A percentile compares a stretch with the other conserved stretches of the same genome.
Evolutionary conservation across 2,113 vertebrate species (phyloP).

Genomic region (Vimba vimba): DNA sequence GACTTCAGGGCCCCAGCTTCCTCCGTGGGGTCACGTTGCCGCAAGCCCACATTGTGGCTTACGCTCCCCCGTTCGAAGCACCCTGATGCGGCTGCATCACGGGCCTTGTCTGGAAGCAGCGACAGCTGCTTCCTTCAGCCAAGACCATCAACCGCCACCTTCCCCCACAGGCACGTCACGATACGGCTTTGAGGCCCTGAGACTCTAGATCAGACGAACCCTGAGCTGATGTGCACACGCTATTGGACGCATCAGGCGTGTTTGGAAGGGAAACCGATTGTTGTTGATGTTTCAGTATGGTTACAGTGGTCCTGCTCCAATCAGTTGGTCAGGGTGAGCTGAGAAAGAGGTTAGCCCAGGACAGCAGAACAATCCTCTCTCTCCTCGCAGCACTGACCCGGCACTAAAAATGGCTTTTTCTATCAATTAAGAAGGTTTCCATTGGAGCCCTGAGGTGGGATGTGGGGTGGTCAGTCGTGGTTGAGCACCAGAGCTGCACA

Average conservation of each 20-base stretch:
- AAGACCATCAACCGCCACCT: conserved; percentile 50
- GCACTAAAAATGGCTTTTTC: conserved; percentile 35
- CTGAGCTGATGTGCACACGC: conserved; percentile 11
- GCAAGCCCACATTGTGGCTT: conserved; percentile 47
- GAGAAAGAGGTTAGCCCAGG: conserved; percentile 38
- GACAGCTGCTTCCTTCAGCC: conserved; percentile 27
- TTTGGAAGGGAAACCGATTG: conserved; percentile 39
- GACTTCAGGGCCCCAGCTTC: conserved; percentile 44
- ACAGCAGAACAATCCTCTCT: conserved; percentile 33
- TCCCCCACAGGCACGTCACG: conserved; percentile 42
- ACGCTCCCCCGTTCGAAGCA: conserved; percentile 10
- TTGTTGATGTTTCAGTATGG: conserved; percentile 30
- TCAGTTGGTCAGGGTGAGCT: conserved; percentile 23
- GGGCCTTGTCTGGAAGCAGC: conserved; percentile 38
- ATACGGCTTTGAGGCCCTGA: conserved; percentile 34
- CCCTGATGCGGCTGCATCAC: conserved; percentile 34
- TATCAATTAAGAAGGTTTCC: conserved; percentile 50
- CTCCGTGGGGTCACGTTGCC: conserved; percentile 43
- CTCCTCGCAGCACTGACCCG: conserved; percentile 19
- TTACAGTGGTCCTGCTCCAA: conserved; percentile 18
- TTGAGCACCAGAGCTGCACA: conserved; percentile 32
- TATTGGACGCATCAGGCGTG: conserved; percentile 21
- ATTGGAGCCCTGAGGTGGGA: conserved; percentile 39
- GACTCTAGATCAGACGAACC: conserved; percentile 4
- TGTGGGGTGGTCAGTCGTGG: conserved; percentile 15